Evolutionary conservation across 2,113 vertebrate species (phyloP), one percentile per base, ranked within the genome.

Genomic region (Mesembrinibis cayennensis): DNA sequence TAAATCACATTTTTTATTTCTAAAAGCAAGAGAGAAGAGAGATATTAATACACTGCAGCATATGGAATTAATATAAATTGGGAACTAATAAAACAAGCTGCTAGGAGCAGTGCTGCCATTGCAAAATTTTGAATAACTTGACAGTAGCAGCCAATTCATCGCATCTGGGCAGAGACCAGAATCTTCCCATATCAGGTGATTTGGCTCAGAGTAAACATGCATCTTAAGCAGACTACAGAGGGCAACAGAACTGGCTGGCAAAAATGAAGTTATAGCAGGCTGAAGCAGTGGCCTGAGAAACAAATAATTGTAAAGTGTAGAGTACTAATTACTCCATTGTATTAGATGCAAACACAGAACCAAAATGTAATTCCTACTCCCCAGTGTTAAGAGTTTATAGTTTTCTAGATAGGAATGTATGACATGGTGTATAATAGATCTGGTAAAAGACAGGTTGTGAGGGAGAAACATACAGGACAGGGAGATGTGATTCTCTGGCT

Each of bases 1-100:
- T 94, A 98, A 97, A 98, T 97, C 91, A 96, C 66, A 29, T 45
- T 95, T 94, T 97, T 97, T 96, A 95, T 96, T 97, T 97, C 77
- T 89, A 80, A 95, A 97, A 62, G 90, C 73, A 89, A 93, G 81
- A 95, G 76, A 67, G 74, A 82, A 32, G 52, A 90, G 66, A 73
- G 56, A 77, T 90, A 91, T 83, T 97, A 96, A 95, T 90, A 97
- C 87, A 82, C n/a, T 76, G 58, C 62, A 96, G 74, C 78, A 87
- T 95, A 97, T 83, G 47, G 85, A 97, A 94, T 96, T 92, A 95
- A 93, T 96, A 96, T 95, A 95, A 84, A 69, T 95, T 96, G 72
- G 69, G 50, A 93, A 70, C 59, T 95, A 69, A 90, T 96, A 94
- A 95, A 96, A 96, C 78, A 95, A 92, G 50, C 89, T 96, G 92